These are phyloP conservation scores for Epinephelus coioides DNA, from an alignment of 2,797 vertebrate species.

Conservation along the genomic window DNA sequence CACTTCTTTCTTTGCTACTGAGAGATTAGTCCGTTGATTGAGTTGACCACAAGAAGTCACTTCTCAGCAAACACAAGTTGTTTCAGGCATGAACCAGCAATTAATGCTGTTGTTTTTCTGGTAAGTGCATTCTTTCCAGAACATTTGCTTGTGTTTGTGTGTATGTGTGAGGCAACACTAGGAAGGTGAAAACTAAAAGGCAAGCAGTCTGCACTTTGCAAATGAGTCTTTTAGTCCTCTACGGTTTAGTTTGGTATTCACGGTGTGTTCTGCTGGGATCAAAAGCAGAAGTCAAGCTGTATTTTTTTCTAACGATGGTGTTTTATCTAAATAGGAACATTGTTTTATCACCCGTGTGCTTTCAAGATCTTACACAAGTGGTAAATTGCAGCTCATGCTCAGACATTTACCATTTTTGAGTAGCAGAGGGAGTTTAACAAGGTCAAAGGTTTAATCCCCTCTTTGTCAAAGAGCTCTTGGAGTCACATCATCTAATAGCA, in stretches of 20 bases:
- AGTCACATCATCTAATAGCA: neutral
- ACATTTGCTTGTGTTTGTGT: neutral
- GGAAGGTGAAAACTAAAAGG: constrained; percentile 21
- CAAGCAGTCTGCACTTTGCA: constrained; percentile 5
- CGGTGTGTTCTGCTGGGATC: neutral
- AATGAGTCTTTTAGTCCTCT: neutral
- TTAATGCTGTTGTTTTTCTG: constrained; percentile 9
- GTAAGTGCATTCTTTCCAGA: neutral
- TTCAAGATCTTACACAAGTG: constrained; percentile 6
- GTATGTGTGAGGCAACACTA: neutral
- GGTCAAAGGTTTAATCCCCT: constrained; percentile 50
- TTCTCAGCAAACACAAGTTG: neutral
- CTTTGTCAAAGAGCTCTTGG: constrained; percentile 16
- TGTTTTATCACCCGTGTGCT: neutral
- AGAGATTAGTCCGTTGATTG: constrained; percentile 7
- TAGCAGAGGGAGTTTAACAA: constrained; percentile 15
- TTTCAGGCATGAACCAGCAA: constrained; percentile 16
- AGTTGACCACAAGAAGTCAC: neutral
- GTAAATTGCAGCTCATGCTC: constrained; percentile 21
- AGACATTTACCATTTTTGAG: neutral
- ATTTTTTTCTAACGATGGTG: constrained; percentile 3
- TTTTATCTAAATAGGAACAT: constrained; percentile 30
- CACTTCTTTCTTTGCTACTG: neutral
- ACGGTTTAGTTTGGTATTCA: constrained; percentile 18
- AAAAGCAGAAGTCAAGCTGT: constrained; percentile 32